These are phyloP conservation scores for Acestrorhynchus altus DNA, from an alignment of 2,797 vertebrate genomes.

Conservation along the genomic window DNA sequence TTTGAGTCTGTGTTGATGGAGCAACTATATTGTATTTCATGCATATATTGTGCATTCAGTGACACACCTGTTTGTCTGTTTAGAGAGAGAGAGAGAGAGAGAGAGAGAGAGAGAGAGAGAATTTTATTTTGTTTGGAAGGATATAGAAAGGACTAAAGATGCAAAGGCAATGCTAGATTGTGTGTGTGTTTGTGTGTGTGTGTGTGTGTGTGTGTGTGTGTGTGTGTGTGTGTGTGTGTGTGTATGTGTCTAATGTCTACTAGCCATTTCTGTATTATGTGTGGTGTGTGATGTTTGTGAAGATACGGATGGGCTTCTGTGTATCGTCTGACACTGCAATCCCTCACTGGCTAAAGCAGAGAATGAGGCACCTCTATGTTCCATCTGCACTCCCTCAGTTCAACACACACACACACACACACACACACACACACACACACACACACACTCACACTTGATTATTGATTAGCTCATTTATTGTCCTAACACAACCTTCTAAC, in stretches of 20 bases:
- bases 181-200: conserved; percentile 2
- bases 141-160: not conserved
- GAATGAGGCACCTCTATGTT: conserved; percentile 6
- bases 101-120: not conserved
- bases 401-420: conserved; percentile 26
- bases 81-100: not conserved
- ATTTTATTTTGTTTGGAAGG: not conserved
- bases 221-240: conserved; percentile 10
- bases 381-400: not conserved
- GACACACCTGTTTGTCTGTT: not conserved
- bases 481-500: too few relatives aligned
- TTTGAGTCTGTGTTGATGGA: not conserved
- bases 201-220: conserved; percentile 3
- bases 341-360: conserved; percentile 16
- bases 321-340: conserved; percentile 29
- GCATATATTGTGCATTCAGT: not conserved
- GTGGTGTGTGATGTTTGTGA: conserved; percentile 19
- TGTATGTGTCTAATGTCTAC: conserved; percentile 1
- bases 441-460: not conserved
- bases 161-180: not conserved
- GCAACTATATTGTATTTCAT: not conserved
- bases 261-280: conserved; percentile 17
- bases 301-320: conserved; percentile 38
- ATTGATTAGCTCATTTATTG: not conserved
- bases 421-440: conserved; percentile 12